These are phyloP conservation scores for Mechanitis mazaeus DNA, from an alignment of 2,888 invertebrate species.

Conservation along the genomic window DNA sequence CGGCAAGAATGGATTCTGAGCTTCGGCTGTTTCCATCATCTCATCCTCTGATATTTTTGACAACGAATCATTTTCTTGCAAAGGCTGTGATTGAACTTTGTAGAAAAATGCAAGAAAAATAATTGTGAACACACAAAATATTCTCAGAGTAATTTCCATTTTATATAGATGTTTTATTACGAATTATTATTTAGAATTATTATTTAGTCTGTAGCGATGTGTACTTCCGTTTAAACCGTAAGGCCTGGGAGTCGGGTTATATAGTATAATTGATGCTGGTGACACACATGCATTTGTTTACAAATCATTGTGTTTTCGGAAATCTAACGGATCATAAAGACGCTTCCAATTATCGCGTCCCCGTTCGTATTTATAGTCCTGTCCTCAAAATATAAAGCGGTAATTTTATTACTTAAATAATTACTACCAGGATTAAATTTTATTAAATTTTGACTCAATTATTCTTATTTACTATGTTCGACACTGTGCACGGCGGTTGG, in stretches of 20 bases:
- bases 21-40: constrained; percentile 63
- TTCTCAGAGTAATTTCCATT: constrained; percentile 39
- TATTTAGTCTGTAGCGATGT: constrained; percentile 25
- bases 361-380: constrained; percentile 51
- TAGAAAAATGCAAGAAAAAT: constrained; percentile 36
- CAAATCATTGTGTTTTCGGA: constrained; percentile 58
- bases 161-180: constrained; percentile 1
- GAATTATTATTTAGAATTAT: too few species aligned
- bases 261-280: constrained; percentile 50
- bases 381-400: constrained; percentile 14
- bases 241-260: constrained; percentile 43
- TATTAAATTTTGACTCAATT: too few species aligned
- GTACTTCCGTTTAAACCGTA: constrained; percentile 51
- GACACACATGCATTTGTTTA: constrained; percentile 73
- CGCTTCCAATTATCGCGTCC: constrained; percentile 65
- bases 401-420: constrained; percentile 6
- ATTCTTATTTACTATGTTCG: too few species aligned
- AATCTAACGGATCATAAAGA: constrained; percentile 66
- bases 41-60: constrained; percentile 36
- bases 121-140: constrained; percentile 35
- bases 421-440: too few species aligned
- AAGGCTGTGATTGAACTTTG: constrained; percentile 40
- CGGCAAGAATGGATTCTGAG: constrained; percentile 62
- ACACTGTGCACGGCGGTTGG: too few species aligned
- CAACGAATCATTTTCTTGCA: constrained; percentile 34